A percentile compares a stretch with the other conserved stretches of the same genome.
Conservation (phyloP, 2,113 vertebrate species). For the Tautogolabrus adspersus region DNA sequence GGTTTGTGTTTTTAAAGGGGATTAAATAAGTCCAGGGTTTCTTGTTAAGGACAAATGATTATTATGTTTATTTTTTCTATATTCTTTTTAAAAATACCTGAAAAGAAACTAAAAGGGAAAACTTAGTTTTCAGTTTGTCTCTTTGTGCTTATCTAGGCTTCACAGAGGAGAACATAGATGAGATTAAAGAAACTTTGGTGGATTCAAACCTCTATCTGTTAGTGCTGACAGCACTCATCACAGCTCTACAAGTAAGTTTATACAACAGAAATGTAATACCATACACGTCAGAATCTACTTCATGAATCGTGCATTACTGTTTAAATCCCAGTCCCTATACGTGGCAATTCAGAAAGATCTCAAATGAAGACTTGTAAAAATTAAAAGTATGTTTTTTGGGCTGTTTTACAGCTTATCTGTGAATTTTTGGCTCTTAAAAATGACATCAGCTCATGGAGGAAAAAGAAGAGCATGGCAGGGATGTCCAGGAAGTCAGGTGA, state of each 20-base stretch:
- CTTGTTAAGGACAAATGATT: no score
- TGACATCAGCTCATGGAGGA: constrained; percentile 95
- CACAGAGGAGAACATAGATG: constrained; percentile 95
- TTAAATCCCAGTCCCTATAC: background rate
- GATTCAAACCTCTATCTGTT: constrained; percentile 94
- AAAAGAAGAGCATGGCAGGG: constrained; percentile 94
- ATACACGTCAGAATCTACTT: background rate
- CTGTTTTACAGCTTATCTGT: constrained; percentile 90
- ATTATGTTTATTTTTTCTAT: no score
- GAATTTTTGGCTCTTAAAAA: constrained; percentile 98
- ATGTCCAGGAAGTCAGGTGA: constrained; percentile 96
- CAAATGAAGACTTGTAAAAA: background rate
- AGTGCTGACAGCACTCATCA: constrained; percentile 92
- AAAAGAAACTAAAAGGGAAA: no score
- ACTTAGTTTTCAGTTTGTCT: background rate
- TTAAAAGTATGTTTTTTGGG: background rate
- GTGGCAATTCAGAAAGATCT: background rate
- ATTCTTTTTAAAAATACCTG: no score
- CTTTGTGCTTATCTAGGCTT: constrained; percentile 85
- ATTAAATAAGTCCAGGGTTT: background rate
- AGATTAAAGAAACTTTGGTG: constrained; percentile 95
- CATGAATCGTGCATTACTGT: background rate
- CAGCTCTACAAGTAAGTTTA: constrained; percentile 92
- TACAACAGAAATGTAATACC: background rate
- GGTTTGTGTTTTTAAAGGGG: background rate